These are phyloP conservation scores for Drosophila takahashii DNA, from an alignment of 1,140 invertebrate species.

Conservation along the genomic window DNA sequence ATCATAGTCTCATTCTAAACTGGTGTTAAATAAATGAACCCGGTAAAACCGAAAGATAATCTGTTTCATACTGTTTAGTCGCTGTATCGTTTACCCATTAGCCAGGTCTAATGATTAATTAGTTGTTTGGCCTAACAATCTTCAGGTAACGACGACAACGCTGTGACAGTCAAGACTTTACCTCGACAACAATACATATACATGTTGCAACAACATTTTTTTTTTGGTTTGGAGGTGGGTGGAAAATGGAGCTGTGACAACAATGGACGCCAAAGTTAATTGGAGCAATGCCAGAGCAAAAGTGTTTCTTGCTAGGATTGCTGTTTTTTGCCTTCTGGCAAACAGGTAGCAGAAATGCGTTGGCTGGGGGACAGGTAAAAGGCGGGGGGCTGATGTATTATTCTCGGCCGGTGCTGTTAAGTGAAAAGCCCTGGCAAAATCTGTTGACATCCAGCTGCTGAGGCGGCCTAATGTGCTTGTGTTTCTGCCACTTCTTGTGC, in stretches of 20 bases:
- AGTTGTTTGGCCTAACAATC: conserved; percentile 48
- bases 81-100: conserved; percentile 51
- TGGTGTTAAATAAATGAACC: neutral
- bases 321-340: conserved; percentile 17
- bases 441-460: conserved; percentile 39
- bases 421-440: conserved; percentile 30
- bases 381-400: conserved; percentile 28
- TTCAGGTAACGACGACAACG: conserved; percentile 32
- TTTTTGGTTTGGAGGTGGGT: conserved; percentile 10
- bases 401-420: conserved; percentile 14
- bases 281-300: conserved; percentile 50
- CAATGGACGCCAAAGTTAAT: conserved; percentile 64
- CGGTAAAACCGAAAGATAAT: neutral
- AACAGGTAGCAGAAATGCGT: conserved; percentile 16
- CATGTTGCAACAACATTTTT: conserved; percentile 13
- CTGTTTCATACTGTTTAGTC: neutral
- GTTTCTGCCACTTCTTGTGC: neutral
- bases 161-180: conserved; percentile 7
- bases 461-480: conserved; percentile 18
- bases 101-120: conserved; percentile 52
- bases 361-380: neutral
- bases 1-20: too few relatives aligned
- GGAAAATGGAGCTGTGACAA: conserved; percentile 41
- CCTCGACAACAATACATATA: conserved; percentile 25
- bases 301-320: conserved; percentile 22